phyloP scores from a whole-genome alignment of 2,888 invertebrate species.

The Megastigmus dorsalis region DNA sequence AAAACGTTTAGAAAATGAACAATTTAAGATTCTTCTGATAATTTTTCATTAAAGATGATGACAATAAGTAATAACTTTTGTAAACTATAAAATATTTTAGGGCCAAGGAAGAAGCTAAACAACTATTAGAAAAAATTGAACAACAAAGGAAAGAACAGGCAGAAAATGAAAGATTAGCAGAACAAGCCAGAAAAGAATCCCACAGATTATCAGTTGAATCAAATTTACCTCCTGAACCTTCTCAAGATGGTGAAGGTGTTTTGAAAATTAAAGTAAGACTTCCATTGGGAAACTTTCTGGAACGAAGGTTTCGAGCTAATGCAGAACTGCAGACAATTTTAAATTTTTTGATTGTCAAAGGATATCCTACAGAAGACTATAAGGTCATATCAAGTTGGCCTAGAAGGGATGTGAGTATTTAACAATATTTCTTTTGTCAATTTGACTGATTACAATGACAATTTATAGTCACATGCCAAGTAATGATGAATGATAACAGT shows the following conservation, averaged over 20 bases:
- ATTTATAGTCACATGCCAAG: no score
- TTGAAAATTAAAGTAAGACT: constrained; percentile 88
- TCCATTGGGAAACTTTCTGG: constrained; percentile 85
- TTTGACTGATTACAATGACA: no score
- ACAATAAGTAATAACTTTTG: no score
- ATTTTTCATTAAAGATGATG: no score
- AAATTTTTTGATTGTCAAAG: constrained; percentile 91
- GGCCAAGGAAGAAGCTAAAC: constrained; percentile 91
- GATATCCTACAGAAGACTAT: constrained; percentile 90
- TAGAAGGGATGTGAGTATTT: no score
- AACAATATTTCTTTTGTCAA: no score
- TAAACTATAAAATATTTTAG: constrained; percentile 69
- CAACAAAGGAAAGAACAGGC: constrained; percentile 83
- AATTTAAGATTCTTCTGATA: no score
- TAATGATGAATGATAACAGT: neutral
- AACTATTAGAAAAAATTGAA: constrained; percentile 84
- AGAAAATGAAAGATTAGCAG: constrained; percentile 84
- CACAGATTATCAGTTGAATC: constrained; percentile 79
- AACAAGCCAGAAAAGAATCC: constrained; percentile 84
- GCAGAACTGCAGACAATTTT: constrained; percentile 83
- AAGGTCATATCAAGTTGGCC: constrained; percentile 97
- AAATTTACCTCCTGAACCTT: constrained; percentile 84
- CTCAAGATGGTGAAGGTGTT: constrained; percentile 77
- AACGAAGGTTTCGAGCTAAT: constrained; percentile 83
- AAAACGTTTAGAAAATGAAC: neutral